These are phyloP conservation scores for Poecilia gillii DNA, from an alignment of 2,797 vertebrate species.

Conservation along the genomic window DNA sequence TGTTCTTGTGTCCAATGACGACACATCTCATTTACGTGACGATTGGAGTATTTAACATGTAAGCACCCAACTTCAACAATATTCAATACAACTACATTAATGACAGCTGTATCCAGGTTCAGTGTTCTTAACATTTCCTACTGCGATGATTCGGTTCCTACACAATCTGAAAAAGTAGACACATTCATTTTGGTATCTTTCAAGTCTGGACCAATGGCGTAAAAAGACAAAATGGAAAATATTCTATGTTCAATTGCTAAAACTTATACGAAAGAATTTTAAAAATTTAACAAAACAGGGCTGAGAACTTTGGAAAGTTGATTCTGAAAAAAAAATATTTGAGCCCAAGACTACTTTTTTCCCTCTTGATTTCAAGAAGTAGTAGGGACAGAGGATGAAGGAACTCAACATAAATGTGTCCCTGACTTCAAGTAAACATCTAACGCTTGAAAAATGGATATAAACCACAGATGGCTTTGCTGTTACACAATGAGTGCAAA, in stretches of 20 bases:
- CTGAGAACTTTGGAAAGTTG: not conserved
- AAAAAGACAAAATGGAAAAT: not conserved
- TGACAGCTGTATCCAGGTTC: not conserved
- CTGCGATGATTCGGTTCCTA: not conserved
- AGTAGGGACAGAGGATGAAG: not conserved
- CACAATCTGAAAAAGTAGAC: not conserved
- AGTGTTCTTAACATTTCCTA: not conserved
- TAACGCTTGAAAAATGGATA: not conserved
- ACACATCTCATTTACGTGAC: not conserved
- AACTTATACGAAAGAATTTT: not conserved
- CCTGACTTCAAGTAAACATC: not conserved
- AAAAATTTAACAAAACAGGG: not conserved
- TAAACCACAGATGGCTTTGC: not conserved
- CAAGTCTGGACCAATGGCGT: not conserved
- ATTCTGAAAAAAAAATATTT: not conserved
- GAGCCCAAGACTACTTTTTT: not conserved
- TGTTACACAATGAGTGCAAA: not conserved
- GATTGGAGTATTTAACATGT: not conserved
- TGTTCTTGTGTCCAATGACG: not conserved
- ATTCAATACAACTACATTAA: not conserved
- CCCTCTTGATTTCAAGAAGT: not conserved
- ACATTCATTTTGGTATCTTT: not conserved
- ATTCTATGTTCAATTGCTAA: not conserved
- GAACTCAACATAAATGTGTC: not conserved
- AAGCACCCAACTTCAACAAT: not conserved